Percentiles rank a stretch among this genome's conserved stretches.
These are phyloP conservation scores for Morpho deidamia DNA, from an alignment of 2,888 invertebrate species.

Conservation along the genomic window DNA sequence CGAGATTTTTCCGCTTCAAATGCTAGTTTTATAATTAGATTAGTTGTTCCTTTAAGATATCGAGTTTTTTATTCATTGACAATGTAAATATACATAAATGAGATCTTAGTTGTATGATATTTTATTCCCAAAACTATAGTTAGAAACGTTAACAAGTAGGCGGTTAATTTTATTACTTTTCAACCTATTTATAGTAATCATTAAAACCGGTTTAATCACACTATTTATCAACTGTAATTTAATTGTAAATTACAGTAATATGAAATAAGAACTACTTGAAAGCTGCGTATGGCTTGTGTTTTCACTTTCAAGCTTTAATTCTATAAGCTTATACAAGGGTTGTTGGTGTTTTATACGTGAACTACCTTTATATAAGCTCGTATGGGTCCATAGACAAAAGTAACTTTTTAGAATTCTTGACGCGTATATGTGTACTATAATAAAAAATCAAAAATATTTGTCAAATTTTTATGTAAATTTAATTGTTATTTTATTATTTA, in stretches of 20 bases:
- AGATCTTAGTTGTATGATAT: not conserved
- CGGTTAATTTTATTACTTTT: slow-evolving; percentile 47
- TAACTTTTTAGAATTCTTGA: too few relatives aligned
- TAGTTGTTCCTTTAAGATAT: slow-evolving; percentile 34
- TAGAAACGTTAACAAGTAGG: slow-evolving; percentile 47
- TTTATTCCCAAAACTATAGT: slow-evolving; percentile 15
- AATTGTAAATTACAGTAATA: slow-evolving; percentile 6
- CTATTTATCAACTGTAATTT: slow-evolving; percentile 36
- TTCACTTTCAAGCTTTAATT: too few relatives aligned
- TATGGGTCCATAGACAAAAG: too few relatives aligned
- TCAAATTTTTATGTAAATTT: too few relatives aligned
- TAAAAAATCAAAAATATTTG: too few relatives aligned
- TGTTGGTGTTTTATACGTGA: too few relatives aligned
- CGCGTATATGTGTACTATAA: too few relatives aligned
- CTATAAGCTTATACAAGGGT: too few relatives aligned
- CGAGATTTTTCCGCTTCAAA: slow-evolving; percentile 38
- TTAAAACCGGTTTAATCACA: slow-evolving; percentile 41
- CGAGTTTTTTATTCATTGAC: slow-evolving; percentile 43
- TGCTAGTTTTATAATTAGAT: slow-evolving; percentile 25
- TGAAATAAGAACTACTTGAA: slow-evolving; percentile 1
- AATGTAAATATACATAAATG: slow-evolving; percentile 54
- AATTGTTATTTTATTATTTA: too few relatives aligned
- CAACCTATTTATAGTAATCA: slow-evolving; percentile 58
- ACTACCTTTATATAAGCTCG: too few relatives aligned
- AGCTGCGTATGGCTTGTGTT: too few relatives aligned